These are phyloP conservation scores for Nycticorax nycticorax DNA, from an alignment of 2,113 vertebrate species.

Conservation along the genomic window DNA sequence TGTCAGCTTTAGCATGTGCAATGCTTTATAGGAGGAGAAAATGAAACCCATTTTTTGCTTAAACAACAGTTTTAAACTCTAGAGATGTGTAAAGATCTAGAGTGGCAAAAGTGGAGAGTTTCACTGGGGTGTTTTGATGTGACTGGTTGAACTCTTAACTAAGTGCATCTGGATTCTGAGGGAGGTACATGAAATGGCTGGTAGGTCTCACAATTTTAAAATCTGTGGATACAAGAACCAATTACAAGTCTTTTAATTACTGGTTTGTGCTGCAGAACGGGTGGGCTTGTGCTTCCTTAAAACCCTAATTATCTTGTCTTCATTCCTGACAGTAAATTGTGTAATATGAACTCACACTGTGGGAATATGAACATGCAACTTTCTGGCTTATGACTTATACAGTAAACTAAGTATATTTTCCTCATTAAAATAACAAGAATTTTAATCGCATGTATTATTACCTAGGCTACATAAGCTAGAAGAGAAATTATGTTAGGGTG, in stretches of 20 bases:
- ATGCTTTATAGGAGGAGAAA: not conserved
- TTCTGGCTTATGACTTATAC: conserved; percentile 28
- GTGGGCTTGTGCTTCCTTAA: conserved; percentile 67
- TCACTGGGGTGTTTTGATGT: not conserved
- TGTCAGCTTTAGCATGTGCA: not conserved
- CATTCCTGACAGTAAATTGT: conserved; percentile 73
- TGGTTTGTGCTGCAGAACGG: conserved; percentile 59
- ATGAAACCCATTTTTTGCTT: not conserved
- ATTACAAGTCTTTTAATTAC: conserved; percentile 78
- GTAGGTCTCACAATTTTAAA: conserved; percentile 70
- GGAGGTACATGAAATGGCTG: conserved; percentile 47
- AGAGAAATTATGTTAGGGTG: not conserved
- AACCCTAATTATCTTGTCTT: conserved; percentile 79
- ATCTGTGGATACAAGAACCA: conserved; percentile 69
- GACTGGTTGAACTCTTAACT: not conserved
- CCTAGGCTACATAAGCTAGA: conserved; percentile 15
- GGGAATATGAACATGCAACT: conserved; percentile 66
- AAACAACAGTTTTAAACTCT: not conserved
- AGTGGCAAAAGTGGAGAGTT: not conserved
- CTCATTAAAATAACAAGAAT: conserved; percentile 65
- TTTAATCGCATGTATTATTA: conserved; percentile 55
- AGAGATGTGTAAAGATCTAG: not conserved
- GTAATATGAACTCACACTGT: conserved; percentile 59
- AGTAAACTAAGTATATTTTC: conserved; percentile 53
- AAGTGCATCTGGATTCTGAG: not conserved